Evolutionary conservation across 2,113 vertebrate genomes (phyloP).

Genomic region (Ammodytes dubius): DNA sequence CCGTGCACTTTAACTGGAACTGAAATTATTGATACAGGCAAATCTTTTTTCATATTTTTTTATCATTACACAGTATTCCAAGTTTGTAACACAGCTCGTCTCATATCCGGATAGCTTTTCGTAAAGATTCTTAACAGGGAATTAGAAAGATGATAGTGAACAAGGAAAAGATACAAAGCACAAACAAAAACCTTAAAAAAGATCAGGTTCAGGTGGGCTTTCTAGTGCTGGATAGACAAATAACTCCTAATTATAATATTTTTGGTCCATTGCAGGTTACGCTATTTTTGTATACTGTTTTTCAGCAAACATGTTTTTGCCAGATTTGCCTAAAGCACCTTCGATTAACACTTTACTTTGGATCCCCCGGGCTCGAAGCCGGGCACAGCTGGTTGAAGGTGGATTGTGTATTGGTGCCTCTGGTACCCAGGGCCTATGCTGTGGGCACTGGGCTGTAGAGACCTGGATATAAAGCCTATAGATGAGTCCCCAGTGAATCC

Average conservation of each 20-base stretch:
- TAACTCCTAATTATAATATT: neutral
- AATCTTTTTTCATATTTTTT: neutral
- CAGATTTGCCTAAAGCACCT: conserved; percentile 52
- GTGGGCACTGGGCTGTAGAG: conserved; percentile 63
- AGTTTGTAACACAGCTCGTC: neutral
- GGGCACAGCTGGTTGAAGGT: conserved; percentile 71
- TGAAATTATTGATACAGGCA: neutral
- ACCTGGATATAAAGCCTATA: conserved; percentile 58
- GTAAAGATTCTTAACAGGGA: neutral
- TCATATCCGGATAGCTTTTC: conserved; percentile 2
- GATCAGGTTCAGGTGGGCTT: neutral
- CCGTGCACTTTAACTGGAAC: neutral
- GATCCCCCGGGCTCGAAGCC: conserved; percentile 24
- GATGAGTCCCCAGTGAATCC: conserved; percentile 73
- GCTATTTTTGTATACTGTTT: conserved; percentile 12
- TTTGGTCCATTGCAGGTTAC: neutral
- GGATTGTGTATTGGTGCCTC: conserved; percentile 56
- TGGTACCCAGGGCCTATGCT: conserved; percentile 62
- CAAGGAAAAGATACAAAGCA: neutral
- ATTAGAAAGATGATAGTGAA: neutral
- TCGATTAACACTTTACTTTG: conserved; percentile 53
- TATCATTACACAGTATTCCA: neutral
- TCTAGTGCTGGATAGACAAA: neutral
- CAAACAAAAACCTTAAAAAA: neutral
- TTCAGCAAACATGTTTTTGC: conserved; percentile 38